phyloP scores from a whole-genome alignment of 2,888 invertebrate species.

The Xanthia icteritia region DNA sequence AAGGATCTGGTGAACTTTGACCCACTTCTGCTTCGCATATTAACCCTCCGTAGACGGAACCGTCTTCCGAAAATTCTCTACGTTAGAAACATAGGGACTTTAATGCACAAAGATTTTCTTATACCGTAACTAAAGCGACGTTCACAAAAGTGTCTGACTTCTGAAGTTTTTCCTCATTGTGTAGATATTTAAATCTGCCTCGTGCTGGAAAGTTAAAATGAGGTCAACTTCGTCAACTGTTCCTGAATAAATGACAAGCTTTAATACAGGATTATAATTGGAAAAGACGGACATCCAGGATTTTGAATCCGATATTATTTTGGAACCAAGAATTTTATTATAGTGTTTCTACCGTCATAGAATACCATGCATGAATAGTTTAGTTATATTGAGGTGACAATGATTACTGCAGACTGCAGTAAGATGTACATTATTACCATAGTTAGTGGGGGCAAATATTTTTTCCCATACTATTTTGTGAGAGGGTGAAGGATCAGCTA shows the following conservation, averaged over 20 bases:
- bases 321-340: background rate
- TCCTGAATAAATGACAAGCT: constrained; percentile 1
- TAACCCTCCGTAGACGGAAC: background rate
- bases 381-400: no score
- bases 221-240: background rate
- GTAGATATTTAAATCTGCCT: constrained; percentile 5
- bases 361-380: no score
- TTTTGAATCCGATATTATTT: constrained; percentile 4
- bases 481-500: no score
- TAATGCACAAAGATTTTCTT: constrained; percentile 4
- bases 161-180: background rate
- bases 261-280: constrained; percentile 24
- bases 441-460: no score
- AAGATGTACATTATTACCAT: no score
- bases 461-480: no score
- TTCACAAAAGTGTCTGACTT: background rate
- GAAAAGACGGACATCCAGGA: background rate
- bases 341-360: background rate
- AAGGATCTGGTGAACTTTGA: constrained; percentile 38
- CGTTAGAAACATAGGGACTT: background rate
- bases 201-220: constrained; percentile 1
- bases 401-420: no score
- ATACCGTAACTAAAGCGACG: background rate
- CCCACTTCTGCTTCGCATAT: constrained; percentile 7
- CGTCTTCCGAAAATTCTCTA: background rate